Percentiles rank a stretch among this genome's conserved stretches.
Evolutionary conservation across 2,113 vertebrate genomes (phyloP).

Genomic region (Cynopterus brachyotis): DNA sequence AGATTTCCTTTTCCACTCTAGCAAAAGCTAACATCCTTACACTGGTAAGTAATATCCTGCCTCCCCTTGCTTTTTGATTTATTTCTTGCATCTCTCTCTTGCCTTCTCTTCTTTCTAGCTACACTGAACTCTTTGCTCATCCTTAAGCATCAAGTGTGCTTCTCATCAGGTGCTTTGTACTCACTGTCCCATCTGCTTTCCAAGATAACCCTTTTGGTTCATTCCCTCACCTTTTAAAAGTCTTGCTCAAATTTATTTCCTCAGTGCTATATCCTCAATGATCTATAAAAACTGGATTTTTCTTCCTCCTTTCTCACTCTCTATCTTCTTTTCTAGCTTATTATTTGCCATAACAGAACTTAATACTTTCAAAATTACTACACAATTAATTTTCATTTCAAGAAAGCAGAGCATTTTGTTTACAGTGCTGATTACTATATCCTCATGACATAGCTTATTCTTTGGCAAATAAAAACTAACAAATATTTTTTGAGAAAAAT

Average conservation of each 20-base stretch:
- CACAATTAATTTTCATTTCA: background rate
- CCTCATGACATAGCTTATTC: background rate
- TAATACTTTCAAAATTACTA: background rate
- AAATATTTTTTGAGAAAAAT: background rate
- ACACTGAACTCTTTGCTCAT: background rate
- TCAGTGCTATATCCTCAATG: background rate
- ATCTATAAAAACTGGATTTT: background rate
- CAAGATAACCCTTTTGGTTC: background rate
- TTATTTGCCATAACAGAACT: background rate
- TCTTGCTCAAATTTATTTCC: background rate
- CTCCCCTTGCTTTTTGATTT: background rate
- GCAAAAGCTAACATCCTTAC: background rate
- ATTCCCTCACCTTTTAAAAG: background rate
- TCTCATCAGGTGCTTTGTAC: background rate
- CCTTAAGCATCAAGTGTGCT: background rate
- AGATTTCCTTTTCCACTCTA: background rate
- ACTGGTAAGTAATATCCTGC: background rate
- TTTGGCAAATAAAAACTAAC: background rate
- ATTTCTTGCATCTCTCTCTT: background rate
- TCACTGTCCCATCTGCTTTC: background rate
- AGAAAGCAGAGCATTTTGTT: background rate
- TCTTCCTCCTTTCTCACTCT: background rate
- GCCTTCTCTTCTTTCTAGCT: background rate
- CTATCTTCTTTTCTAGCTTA: background rate
- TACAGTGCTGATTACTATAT: background rate